Percentiles rank a stretch among this genome's conserved stretches.
These are phyloP conservation scores for Platyrinchus mystaceus DNA, from an alignment of 2,797 vertebrate species.

Conservation along the genomic window DNA sequence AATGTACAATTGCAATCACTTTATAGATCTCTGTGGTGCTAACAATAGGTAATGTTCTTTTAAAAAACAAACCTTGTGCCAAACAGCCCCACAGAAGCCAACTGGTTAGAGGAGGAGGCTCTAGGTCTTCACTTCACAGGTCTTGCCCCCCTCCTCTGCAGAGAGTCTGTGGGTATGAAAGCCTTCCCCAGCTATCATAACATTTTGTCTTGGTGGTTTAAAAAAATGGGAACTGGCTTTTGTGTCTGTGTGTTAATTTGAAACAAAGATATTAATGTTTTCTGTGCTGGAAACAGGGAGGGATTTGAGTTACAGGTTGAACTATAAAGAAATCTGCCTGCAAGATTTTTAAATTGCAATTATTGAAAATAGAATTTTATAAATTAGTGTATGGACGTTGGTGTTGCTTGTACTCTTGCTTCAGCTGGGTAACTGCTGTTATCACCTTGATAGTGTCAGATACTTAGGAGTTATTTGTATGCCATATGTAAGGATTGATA, in stretches of 20 bases:
- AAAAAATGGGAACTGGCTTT: not conserved
- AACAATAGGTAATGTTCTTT: not conserved
- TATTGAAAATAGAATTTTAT: not conserved
- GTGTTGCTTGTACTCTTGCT: not conserved
- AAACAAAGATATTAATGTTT: not conserved
- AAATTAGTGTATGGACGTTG: not conserved
- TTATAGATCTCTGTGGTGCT: not conserved
- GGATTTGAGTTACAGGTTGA: not conserved
- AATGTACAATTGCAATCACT: not conserved
- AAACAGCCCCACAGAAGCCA: not conserved
- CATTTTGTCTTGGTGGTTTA: not conserved
- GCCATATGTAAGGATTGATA: not conserved
- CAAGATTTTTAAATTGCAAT: not conserved
- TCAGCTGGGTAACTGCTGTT: not conserved
- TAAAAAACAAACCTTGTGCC: not conserved
- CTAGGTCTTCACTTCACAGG: not conserved
- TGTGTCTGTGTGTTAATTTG: not conserved
- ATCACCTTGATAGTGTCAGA: fast-evolving
- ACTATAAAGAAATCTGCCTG: not conserved
- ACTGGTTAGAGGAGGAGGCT: not conserved
- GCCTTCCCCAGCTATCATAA: not conserved
- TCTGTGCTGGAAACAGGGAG: not conserved
- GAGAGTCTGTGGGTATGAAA: not conserved
- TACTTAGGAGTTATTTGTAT: not conserved
- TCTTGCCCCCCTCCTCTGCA: not conserved